Conservation (phyloP, 2,113 vertebrate genomes). For the Ictalurus furcatus region DNA sequence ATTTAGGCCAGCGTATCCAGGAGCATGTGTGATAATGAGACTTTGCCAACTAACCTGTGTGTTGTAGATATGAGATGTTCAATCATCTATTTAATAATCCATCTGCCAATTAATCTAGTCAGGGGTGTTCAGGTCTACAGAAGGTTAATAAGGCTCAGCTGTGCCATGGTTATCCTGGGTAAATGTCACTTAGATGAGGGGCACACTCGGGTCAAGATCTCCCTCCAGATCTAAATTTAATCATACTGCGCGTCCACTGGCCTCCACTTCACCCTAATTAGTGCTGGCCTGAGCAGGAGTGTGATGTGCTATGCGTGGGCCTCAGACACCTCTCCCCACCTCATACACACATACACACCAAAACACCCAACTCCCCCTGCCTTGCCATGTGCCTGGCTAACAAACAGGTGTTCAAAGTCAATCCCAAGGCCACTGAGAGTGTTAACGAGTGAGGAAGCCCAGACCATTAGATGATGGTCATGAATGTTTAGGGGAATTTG, state of each 20-base stretch:
- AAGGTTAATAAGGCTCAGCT: constrained; percentile 80
- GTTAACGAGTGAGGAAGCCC: constrained; percentile 38
- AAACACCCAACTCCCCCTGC: constrained; percentile 33
- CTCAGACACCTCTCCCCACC: constrained; percentile 21
- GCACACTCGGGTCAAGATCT: constrained; percentile 76
- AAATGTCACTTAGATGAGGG: constrained; percentile 82
- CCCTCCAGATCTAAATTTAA: constrained; percentile 81
- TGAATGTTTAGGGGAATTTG: constrained; percentile 1
- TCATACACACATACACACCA: constrained; percentile 49
- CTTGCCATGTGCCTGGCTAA: constrained; percentile 45
- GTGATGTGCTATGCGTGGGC: constrained; percentile 64
- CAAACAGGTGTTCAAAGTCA: constrained; percentile 55
- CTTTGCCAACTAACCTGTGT: constrained; percentile 62
- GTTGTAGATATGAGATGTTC: constrained; percentile 66
- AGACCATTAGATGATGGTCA: constrained; percentile 7
- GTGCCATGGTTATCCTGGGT: constrained; percentile 75
- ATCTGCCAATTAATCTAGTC: constrained; percentile 75
- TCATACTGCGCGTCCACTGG: constrained; percentile 72
- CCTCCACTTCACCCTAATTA: constrained; percentile 79
- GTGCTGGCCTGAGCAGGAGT: constrained; percentile 70
- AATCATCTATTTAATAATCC: constrained; percentile 78
- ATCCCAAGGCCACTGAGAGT: constrained; percentile 44
- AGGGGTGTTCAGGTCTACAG: constrained; percentile 72
- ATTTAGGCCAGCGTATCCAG: constrained; percentile 47
- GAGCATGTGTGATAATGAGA: constrained; percentile 58